These are phyloP conservation scores for Ceyx erithaca DNA, from an alignment of 2,797 vertebrate genomes.

Conservation along the genomic window DNA sequence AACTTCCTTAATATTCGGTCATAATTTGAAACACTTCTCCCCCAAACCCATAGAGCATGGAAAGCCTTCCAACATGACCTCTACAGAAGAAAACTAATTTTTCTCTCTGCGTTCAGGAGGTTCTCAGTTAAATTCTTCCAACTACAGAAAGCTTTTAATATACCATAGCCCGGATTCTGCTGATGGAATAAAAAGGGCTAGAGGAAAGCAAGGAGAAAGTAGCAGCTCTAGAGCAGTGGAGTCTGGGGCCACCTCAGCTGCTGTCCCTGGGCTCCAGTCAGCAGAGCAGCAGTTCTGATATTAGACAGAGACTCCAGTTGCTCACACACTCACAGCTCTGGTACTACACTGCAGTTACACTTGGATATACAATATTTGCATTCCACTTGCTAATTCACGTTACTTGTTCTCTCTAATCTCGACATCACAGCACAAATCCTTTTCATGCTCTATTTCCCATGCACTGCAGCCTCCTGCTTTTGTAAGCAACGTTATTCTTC, in stretches of 20 bases:
- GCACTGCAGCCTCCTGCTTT: slow-evolving; percentile 31
- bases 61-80: background rate
- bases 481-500: slow-evolving; percentile 56
- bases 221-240: background rate
- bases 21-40: background rate
- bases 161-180: background rate
- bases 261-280: background rate
- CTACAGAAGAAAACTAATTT: background rate
- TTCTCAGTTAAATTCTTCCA: background rate
- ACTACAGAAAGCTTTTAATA: background rate
- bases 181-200: background rate
- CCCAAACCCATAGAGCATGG: background rate
- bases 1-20: background rate
- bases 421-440: slow-evolving; percentile 73
- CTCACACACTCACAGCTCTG: background rate
- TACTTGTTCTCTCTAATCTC: slow-evolving; percentile 70
- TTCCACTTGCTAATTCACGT: slow-evolving; percentile 64
- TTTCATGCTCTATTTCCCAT: slow-evolving; percentile 74
- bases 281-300: background rate
- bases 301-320: slow-evolving; percentile 6
- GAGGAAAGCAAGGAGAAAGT: background rate
- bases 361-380: slow-evolving; percentile 64
- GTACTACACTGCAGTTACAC: slow-evolving; percentile 5
- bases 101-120: background rate
- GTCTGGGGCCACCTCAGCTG: background rate